Conservation (phyloP, 2,113 vertebrate genomes). For the Gracilinanus agilis region DNA sequence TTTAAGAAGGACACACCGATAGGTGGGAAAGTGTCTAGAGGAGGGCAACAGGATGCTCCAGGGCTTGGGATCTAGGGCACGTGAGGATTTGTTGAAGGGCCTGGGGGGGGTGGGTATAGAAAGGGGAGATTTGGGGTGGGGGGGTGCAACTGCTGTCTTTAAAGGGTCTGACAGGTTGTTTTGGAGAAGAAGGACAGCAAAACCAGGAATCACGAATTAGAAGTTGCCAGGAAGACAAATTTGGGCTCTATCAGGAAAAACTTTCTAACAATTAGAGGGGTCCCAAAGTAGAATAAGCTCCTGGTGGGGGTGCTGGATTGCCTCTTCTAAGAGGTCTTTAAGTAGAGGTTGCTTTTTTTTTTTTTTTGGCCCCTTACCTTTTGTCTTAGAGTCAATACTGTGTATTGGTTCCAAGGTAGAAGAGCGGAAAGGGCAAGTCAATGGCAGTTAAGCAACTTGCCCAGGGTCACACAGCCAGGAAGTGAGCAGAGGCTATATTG, state of each 20-base stretch:
- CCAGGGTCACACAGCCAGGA: no score
- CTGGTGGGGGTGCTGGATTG: not conserved
- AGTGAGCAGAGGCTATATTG: not conserved
- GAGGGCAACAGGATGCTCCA: not conserved
- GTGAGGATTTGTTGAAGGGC: not conserved
- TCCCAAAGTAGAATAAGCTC: no score
- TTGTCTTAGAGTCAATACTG: no score
- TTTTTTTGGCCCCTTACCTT: no score
- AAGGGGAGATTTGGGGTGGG: not conserved
- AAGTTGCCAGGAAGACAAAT: not conserved
- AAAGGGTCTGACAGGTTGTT: not conserved
- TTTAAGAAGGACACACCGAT: not conserved
- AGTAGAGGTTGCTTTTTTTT: not conserved
- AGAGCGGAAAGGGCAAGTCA: no score
- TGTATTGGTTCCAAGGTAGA: no score
- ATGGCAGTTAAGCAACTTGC: no score
- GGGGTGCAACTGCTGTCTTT: not conserved
- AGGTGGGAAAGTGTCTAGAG: not conserved
- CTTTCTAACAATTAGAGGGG: not conserved
- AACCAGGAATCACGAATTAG: not conserved
- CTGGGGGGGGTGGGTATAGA: not conserved
- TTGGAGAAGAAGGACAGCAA: not conserved
- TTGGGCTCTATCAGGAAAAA: not conserved
- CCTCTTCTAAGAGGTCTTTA: not conserved
- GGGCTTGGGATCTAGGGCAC: not conserved